These are phyloP conservation scores for Bombus sibiricus DNA, from an alignment of 1,140 invertebrate genomes.

Conservation along the genomic window DNA sequence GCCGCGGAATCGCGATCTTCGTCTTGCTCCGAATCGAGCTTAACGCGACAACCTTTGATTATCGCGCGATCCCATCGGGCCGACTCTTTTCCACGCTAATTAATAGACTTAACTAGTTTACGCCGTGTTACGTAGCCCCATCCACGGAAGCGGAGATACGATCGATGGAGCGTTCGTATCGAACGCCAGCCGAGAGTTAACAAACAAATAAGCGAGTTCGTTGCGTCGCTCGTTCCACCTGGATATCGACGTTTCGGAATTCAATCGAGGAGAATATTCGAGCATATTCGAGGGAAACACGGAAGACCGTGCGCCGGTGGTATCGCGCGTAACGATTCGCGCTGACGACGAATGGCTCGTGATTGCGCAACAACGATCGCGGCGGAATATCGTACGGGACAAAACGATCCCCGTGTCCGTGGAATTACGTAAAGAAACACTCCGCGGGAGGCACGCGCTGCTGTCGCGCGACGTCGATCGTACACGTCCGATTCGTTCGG, in stretches of 20 bases:
- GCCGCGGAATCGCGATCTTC: constrained; percentile 9
- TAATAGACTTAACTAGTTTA: constrained; percentile 15
- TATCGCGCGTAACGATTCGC: background rate
- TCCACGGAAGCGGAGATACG: constrained; percentile 12
- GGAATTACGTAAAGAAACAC: constrained; percentile 22
- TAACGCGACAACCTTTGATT: constrained; percentile 15
- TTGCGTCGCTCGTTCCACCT: background rate
- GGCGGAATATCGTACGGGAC: background rate
- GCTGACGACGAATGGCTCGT: background rate
- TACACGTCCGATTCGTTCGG: background rate
- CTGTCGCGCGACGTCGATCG: background rate
- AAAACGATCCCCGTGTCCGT: background rate
- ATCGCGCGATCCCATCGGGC: background rate
- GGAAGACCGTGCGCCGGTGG: too few species aligned
- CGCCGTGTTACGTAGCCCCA: background rate
- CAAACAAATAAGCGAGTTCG: background rate
- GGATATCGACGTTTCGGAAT: background rate
- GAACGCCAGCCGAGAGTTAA: background rate
- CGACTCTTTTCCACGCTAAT: constrained; percentile 20
- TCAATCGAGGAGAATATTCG: background rate
- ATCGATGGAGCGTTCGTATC: background rate
- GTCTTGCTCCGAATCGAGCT: background rate
- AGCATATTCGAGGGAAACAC: background rate
- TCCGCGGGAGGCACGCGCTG: too few species aligned
- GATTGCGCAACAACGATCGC: constrained; percentile 29